These are phyloP conservation scores for Eupleurogrammus muticus DNA, from an alignment of 2,797 vertebrate species.

Conservation along the genomic window DNA sequence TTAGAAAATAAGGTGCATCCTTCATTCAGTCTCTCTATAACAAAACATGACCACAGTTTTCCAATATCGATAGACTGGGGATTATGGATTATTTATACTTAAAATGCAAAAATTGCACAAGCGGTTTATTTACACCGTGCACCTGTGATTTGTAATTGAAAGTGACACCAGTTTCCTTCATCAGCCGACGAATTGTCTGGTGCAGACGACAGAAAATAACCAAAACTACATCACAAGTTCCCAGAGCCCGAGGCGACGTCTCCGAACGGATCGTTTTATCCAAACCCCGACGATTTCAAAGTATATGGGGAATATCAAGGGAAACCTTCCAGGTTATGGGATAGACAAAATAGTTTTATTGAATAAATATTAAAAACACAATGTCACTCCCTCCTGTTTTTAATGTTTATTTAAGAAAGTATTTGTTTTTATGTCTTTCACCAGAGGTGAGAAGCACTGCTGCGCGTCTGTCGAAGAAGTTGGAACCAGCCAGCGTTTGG, in stretches of 20 bases:
- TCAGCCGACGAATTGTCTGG: neutral
- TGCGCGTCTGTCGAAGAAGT: neutral
- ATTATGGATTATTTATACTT: slow-evolving; percentile 1
- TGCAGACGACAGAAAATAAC: neutral
- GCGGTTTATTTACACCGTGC: neutral
- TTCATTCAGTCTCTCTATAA: slow-evolving; percentile 33
- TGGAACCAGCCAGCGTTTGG: neutral
- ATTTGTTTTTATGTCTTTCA: too few species aligned
- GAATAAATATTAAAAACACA: too few species aligned
- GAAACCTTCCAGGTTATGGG: too few species aligned
- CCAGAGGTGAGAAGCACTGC: too few species aligned
- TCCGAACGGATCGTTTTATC: neutral
- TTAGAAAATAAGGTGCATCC: too few species aligned
- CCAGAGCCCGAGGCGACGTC: neutral
- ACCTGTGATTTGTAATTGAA: neutral
- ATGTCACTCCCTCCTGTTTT: too few species aligned
- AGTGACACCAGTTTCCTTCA: neutral
- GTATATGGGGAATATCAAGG: neutral
- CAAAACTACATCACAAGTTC: neutral
- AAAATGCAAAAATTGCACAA: neutral
- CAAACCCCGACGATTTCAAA: neutral
- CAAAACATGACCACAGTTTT: neutral
- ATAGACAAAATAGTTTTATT: too few species aligned
- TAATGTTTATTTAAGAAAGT: too few species aligned
- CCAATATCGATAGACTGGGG: neutral